These are phyloP conservation scores for Drosophila anomelani DNA, from an alignment of 2,888 invertebrate species.

Conservation along the genomic window DNA sequence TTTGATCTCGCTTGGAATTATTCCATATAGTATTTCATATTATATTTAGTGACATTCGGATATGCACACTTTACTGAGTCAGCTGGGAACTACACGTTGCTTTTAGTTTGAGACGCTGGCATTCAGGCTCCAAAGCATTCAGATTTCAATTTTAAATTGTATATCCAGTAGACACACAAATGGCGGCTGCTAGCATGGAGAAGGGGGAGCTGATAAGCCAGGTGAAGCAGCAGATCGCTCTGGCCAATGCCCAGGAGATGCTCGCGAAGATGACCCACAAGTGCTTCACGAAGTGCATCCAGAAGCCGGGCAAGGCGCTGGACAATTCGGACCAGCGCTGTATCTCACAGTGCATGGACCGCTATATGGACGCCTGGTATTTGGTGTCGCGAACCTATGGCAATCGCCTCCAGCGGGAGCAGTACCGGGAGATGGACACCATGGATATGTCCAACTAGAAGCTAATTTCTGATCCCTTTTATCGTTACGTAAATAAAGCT, in stretches of 20 bases:
- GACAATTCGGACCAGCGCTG: conserved; percentile 95
- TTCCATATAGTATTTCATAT: not conserved
- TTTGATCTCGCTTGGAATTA: not conserved
- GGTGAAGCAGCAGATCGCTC: conserved; percentile 96
- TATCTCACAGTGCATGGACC: conserved; percentile 98
- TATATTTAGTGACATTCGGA: too few relatives aligned
- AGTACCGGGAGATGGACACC: conserved; percentile 40
- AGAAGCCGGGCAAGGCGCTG: conserved; percentile 94
- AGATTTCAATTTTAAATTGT: conserved; percentile 29
- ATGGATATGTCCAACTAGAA: conserved; percentile 33
- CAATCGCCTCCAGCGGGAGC: conserved; percentile 92
- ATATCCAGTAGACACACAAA: conserved; percentile 20
- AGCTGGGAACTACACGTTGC: not conserved
- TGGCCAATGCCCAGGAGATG: conserved; percentile 96
- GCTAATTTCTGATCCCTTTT: not conserved
- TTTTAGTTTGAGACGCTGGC: not conserved
- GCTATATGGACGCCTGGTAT: conserved; percentile 98
- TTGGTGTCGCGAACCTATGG: conserved; percentile 95
- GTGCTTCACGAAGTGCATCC: conserved; percentile 97
- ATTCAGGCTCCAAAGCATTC: not conserved
- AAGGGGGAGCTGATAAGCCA: conserved; percentile 96
- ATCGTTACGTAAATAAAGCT: conserved; percentile 18
- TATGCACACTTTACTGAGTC: not conserved
- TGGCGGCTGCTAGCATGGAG: conserved; percentile 87
- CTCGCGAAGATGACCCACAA: conserved; percentile 97